Base-by-base conservation (phyloP, 2,888 invertebrate species). In the Philopedon plagiatum region DNA sequence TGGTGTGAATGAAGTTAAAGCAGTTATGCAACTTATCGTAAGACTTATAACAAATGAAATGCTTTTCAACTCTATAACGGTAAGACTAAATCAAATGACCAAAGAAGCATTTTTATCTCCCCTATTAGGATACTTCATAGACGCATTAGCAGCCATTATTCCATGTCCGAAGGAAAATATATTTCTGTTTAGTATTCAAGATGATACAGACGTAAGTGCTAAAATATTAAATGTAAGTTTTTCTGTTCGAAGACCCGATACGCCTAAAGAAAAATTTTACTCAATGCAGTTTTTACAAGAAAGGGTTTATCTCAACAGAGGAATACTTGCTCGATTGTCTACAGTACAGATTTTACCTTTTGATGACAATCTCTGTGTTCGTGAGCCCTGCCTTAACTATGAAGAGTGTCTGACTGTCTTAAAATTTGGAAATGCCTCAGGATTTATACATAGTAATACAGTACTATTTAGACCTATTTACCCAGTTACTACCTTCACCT, bases 401-500 rank as follows among this genome's bases (percentile, higher is more conserved):
- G 97, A 98, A 82, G 93, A 95, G 81, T 99, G 98, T 78, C 87
- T 95, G 18, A 96, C 97, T 0, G 94, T 96, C 1, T 87, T 98
- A 21, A 95, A 95, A 84, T 98, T 98, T 80, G 96, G 96, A 0
- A 96, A 96, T 83, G 97, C 97, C 0, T 93, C 95, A 0, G 94
- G 93, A 1, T 98, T 98, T 82, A 92, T 97, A 34, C 89, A 90
- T 76, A 97, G 97, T 77, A 93, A 94, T 79, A 93, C 94, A 0
- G 95, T 98, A 37, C 87, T 98, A 0, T 98, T 98, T 81, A 87
- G 98, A 11, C 97, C 98, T 0, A 97, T 99, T 78, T 95, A 96
- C 83, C 97, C 98, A 0, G 95, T 96, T 1, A 96, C 96, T 13
- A 95, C 97, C 0, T 97, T 97, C 83, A 93, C 94, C 3, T 99